Percentiles rank a stretch among this genome's conserved stretches.
Conservation (phyloP, 2,113 vertebrate species). For the Zosterops lateralis region DNA sequence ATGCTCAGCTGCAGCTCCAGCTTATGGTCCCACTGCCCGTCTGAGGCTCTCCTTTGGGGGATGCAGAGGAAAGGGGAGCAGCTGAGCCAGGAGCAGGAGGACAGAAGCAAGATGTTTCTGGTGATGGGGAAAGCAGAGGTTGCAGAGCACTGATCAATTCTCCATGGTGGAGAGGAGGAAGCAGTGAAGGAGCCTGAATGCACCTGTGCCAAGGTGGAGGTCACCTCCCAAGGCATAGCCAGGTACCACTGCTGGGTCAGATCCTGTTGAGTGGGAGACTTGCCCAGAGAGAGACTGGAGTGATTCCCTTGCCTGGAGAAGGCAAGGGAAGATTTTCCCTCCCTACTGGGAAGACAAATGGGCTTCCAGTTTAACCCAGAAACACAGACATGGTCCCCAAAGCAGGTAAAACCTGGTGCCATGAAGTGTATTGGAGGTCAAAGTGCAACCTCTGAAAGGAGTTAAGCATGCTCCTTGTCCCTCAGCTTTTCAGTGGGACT, state of each 20-base stretch:
- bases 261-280: neutral
- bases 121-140: neutral
- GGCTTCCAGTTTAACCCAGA: neutral
- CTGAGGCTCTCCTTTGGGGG: neutral
- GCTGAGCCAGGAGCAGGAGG: neutral
- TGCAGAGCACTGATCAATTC: neutral
- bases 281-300: neutral
- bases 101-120: neutral
- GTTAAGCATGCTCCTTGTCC: neutral
- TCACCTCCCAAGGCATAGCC: fast-evolving
- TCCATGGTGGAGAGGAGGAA: neutral
- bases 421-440: neutral
- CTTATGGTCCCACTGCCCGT: neutral
- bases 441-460: neutral
- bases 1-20: neutral
- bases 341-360: neutral
- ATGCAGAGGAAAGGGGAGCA: neutral
- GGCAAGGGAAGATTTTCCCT: neutral
- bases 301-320: neutral
- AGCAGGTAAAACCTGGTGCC: neutral
- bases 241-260: neutral
- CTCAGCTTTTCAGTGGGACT: neutral
- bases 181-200: neutral
- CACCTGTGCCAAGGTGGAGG: neutral
- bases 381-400: neutral